phyloP scores from a whole-genome alignment of 2,113 vertebrate species.

The Coreoperca whiteheadi region DNA sequence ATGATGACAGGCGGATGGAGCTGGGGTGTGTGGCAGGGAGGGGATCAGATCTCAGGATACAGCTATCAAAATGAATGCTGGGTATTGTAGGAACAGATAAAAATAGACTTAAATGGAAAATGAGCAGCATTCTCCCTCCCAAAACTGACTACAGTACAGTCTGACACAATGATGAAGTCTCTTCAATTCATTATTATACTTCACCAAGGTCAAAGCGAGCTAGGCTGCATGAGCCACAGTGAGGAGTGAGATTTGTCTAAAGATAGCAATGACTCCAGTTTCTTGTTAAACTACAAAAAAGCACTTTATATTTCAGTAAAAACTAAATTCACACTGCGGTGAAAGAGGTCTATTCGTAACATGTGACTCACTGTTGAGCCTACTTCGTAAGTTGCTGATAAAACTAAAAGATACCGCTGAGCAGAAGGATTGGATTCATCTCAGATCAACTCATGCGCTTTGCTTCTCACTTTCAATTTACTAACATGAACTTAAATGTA shows the following conservation, averaged over 20 bases:
- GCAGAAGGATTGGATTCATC: too few species aligned
- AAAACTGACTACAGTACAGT: too few species aligned
- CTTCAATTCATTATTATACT: not conserved
- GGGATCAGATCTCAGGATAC: not conserved
- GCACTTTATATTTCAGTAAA: too few species aligned
- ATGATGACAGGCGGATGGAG: slow-evolving; percentile 11
- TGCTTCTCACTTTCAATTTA: not conserved
- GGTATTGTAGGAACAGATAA: not conserved
- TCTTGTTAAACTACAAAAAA: not conserved
- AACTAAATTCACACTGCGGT: not conserved
- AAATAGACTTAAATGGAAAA: not conserved
- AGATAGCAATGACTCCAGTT: not conserved
- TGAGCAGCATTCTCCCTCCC: not conserved
- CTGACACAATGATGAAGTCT: too few species aligned
- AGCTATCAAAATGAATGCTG: not conserved
- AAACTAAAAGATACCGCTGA: not conserved
- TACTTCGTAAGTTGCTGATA: too few species aligned
- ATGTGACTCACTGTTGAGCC: not conserved
- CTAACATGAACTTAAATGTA: not conserved
- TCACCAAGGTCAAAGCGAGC: not conserved
- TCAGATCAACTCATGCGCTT: not conserved
- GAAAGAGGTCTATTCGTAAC: not conserved
- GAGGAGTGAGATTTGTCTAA: not conserved
- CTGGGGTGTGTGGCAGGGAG: not conserved
- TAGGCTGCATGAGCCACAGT: not conserved